These are phyloP conservation scores for Astropecten irregularis DNA, from an alignment of 53 echinoderm and acorn worm genomes.

Conservation along the genomic window DNA sequence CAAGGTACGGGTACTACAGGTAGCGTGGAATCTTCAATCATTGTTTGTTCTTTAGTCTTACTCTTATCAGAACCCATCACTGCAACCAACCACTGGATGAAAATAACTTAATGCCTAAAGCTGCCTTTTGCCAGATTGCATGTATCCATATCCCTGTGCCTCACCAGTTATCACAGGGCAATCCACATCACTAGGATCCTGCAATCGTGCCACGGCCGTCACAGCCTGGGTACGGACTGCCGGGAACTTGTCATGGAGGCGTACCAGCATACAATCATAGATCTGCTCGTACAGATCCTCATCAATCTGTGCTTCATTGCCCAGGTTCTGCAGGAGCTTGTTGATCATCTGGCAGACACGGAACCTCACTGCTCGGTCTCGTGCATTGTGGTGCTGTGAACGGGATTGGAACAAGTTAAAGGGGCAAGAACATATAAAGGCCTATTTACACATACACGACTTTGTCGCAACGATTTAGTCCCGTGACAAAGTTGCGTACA, in stretches of 20 bases:
- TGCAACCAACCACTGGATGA: too few relatives aligned
- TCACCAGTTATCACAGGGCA: constrained; percentile 88
- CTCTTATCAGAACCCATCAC: too few relatives aligned
- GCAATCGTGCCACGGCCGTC: constrained; percentile 82
- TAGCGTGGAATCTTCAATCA: too few relatives aligned
- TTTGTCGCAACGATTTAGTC: too few relatives aligned
- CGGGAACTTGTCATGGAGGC: constrained; percentile 88
- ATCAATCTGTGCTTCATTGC: constrained; percentile 93
- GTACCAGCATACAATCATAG: constrained; percentile 88
- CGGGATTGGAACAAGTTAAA: neutral
- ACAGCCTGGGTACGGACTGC: constrained; percentile 91
- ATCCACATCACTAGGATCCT: constrained; percentile 84
- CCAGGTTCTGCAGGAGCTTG: constrained; percentile 79
- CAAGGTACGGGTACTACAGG: too few relatives aligned
- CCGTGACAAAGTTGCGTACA: too few relatives aligned
- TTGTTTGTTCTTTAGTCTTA: too few relatives aligned
- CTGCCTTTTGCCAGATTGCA: too few relatives aligned
- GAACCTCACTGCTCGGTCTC: constrained; percentile 91
- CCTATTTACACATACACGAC: too few relatives aligned
- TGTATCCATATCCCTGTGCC: too few relatives aligned
- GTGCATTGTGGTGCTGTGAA: constrained; percentile 82
- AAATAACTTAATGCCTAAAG: too few relatives aligned
- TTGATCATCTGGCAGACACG: constrained; percentile 96
- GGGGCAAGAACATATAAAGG: neutral
- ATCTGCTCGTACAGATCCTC: constrained; percentile 90